phyloP scores from a whole-genome alignment of 2,113 vertebrate genomes.

The Calypte anna region DNA sequence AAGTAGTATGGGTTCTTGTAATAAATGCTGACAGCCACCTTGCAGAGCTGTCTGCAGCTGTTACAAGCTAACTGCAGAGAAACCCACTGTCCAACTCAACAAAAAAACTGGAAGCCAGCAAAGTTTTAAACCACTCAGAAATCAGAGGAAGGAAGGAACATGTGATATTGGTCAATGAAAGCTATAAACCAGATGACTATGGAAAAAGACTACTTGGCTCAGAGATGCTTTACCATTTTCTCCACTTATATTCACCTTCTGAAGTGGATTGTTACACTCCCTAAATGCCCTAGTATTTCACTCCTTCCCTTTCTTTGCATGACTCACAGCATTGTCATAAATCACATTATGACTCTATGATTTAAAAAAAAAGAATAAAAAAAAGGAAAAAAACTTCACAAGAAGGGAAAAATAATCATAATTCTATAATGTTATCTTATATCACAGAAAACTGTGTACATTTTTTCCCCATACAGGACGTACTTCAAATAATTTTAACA shows the following conservation, averaged over 20 bases:
- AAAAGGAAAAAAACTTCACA: conserved; percentile 63
- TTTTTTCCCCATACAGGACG: conserved; percentile 77
- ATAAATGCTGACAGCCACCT: neutral
- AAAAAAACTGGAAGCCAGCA: conserved; percentile 1
- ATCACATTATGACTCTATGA: conserved; percentile 64
- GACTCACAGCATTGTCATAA: conserved; percentile 39
- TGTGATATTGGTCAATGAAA: conserved; percentile 2
- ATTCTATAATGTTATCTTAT: conserved; percentile 70
- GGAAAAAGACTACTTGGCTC: conserved; percentile 60
- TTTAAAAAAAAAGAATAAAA: neutral
- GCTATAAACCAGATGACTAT: neutral
- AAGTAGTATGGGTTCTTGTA: neutral
- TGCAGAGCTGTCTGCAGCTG: neutral
- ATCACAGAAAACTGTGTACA: conserved; percentile 85
- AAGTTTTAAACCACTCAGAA: conserved; percentile 1
- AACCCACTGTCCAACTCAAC: neutral
- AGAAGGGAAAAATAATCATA: conserved; percentile 69
- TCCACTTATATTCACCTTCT: conserved; percentile 29
- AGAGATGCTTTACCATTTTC: conserved; percentile 60
- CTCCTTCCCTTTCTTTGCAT: conserved; percentile 64
- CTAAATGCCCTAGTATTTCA: conserved; percentile 77
- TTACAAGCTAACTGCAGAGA: neutral
- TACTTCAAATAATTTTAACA: conserved; percentile 79
- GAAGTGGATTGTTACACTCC: conserved; percentile 12
- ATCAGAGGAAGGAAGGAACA: conserved; percentile 14